Evolutionary conservation across 2,888 invertebrate genomes (phyloP).

Genomic region (Lacanobia oleracea): DNA sequence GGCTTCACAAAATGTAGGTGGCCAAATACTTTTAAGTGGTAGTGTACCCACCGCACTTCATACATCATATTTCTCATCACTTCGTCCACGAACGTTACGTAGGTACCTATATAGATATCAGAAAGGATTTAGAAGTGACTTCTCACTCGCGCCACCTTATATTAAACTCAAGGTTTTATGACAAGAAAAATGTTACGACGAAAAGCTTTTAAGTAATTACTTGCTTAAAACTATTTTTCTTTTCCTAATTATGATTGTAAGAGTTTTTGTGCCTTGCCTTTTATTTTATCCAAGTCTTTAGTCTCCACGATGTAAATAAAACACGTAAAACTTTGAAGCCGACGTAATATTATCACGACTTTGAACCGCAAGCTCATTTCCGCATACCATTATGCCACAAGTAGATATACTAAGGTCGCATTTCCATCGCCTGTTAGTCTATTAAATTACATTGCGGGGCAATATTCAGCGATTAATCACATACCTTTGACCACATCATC

Average conservation of each 20-base stretch:
- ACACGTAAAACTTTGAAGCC: neutral
- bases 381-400: neutral
- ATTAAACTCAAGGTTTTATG: conserved; percentile 4
- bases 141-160: conserved; percentile 8
- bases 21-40: too few relatives aligned
- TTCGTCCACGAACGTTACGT: conserved; percentile 1
- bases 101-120: conserved; percentile 17
- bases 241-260: conserved; percentile 53
- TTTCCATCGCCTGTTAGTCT: too few relatives aligned
- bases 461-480: too few relatives aligned
- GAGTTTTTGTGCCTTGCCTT: conserved; percentile 15
- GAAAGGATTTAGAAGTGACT: conserved; percentile 49
- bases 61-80: conserved; percentile 50
- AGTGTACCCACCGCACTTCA: conserved; percentile 28
- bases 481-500: too few relatives aligned
- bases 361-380: neutral
- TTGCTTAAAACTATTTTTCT: conserved; percentile 48
- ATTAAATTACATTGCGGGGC: neutral
- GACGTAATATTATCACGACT: neutral
- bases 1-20: too few relatives aligned
- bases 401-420: neutral
- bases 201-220: conserved; percentile 49
- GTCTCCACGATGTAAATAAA: neutral
- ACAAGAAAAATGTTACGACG: conserved; percentile 31
- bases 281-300: conserved; percentile 29